These are phyloP conservation scores for Nowickia ferox DNA, from an alignment of 2,888 invertebrate genomes.

Conservation along the genomic window DNA sequence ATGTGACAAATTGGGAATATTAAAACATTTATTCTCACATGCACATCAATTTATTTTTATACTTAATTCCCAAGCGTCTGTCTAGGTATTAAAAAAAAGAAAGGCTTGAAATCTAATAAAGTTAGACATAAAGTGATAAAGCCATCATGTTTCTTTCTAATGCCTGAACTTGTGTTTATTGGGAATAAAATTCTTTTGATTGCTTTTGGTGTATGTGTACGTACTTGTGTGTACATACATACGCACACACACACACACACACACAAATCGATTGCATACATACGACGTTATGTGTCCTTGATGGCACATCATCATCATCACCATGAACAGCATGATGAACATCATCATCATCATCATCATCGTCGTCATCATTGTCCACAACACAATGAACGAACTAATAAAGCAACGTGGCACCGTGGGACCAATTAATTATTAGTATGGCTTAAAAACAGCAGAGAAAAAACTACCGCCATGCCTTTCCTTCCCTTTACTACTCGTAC, in stretches of 20 bases:
- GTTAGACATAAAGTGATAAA: too few species aligned
- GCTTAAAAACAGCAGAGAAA: not conserved
- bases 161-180: too few species aligned
- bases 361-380: constrained; percentile 21
- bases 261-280: not conserved
- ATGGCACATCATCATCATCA: constrained; percentile 55
- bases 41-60: too few species aligned
- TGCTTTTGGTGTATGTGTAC: not conserved
- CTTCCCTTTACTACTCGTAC: too few species aligned
- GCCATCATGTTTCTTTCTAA: too few species aligned
- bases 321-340: constrained; percentile 30
- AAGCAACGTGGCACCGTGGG: constrained; percentile 13
- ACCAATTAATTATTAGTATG: not conserved
- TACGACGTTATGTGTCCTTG: constrained; percentile 61
- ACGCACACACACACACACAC: not conserved
- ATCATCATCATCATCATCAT: constrained; percentile 12
- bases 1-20: too few species aligned
- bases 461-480: not conserved
- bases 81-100: too few species aligned
- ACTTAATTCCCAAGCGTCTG: too few species aligned
- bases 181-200: too few species aligned
- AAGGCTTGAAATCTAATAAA: too few species aligned
- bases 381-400: not conserved
- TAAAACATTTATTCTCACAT: too few species aligned
- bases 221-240: constrained; percentile 17